phyloP scores from a whole-genome alignment of 1,140 invertebrate genomes.

The Pseudoatta argentina region DNA sequence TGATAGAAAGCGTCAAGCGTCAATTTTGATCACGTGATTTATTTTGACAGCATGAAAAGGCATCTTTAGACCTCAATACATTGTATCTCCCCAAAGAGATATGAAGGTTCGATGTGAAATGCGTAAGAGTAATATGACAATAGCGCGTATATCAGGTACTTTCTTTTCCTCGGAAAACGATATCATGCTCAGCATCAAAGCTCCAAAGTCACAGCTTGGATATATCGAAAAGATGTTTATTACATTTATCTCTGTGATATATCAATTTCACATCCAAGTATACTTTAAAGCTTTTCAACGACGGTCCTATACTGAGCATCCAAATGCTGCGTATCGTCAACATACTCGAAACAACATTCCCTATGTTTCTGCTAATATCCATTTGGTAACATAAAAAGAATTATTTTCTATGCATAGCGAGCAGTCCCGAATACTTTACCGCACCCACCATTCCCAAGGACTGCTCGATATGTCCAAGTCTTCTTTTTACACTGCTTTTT shows the following conservation, averaged over 20 bases:
- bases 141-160: conserved; percentile 72
- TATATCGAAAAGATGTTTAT: conserved; percentile 67
- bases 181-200: conserved; percentile 66
- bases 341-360: conserved; percentile 66
- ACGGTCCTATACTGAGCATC: conserved; percentile 59
- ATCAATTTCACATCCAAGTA: conserved; percentile 70
- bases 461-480: conserved; percentile 61
- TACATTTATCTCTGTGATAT: conserved; percentile 29
- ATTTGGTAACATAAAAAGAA: conserved; percentile 75
- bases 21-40: too few species aligned
- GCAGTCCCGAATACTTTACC: conserved; percentile 46
- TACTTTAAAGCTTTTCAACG: conserved; percentile 74
- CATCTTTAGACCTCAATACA: background rate
- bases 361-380: conserved; percentile 73
- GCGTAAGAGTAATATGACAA: conserved; percentile 65
- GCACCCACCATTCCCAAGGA: conserved; percentile 46
- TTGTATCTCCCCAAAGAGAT: background rate
- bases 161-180: conserved; percentile 64
- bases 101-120: conserved; percentile 48
- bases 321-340: conserved; percentile 58
- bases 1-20: too few species aligned
- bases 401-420: conserved; percentile 59
- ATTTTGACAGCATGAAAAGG: too few species aligned
- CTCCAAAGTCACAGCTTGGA: conserved; percentile 62
- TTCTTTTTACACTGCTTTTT: conserved; percentile 70